Evolutionary conservation across 2,797 vertebrate genomes (phyloP).

Genomic region (Sphaeramia orbicularis): DNA sequence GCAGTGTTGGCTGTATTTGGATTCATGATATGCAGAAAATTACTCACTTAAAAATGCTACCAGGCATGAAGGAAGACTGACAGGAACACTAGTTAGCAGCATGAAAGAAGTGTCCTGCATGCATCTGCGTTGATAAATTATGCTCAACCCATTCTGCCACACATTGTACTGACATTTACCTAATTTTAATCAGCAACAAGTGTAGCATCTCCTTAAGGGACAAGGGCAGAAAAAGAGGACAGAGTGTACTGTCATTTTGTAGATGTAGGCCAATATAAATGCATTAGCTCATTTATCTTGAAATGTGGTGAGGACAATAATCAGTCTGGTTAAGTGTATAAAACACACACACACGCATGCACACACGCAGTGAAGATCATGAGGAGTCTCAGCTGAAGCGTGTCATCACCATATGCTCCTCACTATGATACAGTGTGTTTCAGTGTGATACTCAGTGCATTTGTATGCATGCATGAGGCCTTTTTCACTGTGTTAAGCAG

Average conservation of each 20-base stretch:
- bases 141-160: not conserved
- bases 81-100: conserved; percentile 15
- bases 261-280: conserved; percentile 56
- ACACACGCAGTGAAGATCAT: conserved; percentile 18
- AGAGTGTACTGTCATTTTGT: conserved; percentile 39
- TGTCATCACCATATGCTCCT: conserved; percentile 50
- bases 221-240: conserved; percentile 53
- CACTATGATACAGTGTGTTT: conserved; percentile 16
- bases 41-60: conserved; percentile 27
- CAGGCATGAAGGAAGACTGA: conserved; percentile 24
- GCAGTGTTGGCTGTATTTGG: conserved; percentile 10
- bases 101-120: conserved; percentile 7
- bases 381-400: conserved; percentile 40
- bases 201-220: conserved; percentile 36
- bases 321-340: conserved; percentile 38
- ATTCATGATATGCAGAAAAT: conserved; percentile 25
- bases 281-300: conserved; percentile 50
- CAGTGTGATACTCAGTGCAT: not conserved
- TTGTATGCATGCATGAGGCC: not conserved
- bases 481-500: not conserved
- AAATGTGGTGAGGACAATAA: conserved; percentile 52
- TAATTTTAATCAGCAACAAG: conserved; percentile 61
- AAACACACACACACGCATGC: conserved; percentile 15
- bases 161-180: conserved; percentile 46
- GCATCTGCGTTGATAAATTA: conserved; percentile 30